These are phyloP conservation scores for Calliopum simillimum DNA, from an alignment of 2,888 invertebrate species.

Conservation along the genomic window DNA sequence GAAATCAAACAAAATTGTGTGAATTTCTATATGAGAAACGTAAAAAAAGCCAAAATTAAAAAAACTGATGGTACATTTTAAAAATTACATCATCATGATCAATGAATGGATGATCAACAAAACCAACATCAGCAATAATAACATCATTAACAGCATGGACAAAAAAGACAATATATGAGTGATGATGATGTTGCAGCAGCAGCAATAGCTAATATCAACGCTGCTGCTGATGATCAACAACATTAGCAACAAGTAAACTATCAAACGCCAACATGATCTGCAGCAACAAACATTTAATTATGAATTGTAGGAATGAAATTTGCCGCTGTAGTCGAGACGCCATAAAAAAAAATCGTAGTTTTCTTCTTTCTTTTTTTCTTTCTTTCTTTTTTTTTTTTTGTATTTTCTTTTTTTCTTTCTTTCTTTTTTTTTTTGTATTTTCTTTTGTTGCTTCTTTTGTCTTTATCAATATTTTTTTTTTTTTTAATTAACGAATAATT, in stretches of 20 bases:
- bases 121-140: background rate
- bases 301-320: conserved; percentile 12
- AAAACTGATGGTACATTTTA: background rate
- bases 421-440: background rate
- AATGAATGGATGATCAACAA: conserved; percentile 4
- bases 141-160: no score
- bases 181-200: no score
- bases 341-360: no score
- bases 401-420: background rate
- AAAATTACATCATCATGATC: conserved; percentile 28
- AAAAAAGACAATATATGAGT: no score
- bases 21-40: no score
- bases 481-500: conserved; percentile 48
- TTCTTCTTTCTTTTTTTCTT: no score
- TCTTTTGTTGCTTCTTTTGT: conserved; percentile 32
- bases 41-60: background rate
- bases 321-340: background rate
- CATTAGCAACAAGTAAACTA: background rate
- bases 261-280: conserved; percentile 24
- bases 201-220: no score
- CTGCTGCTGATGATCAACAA: no score
- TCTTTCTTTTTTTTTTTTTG: no score
- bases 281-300: conserved; percentile 23
- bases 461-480: conserved; percentile 40
- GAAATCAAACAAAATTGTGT: no score